Percentiles rank a stretch among this genome's conserved stretches.
phyloP scores from a whole-genome alignment of 2,888 invertebrate genomes.

The Nineta flava region DNA sequence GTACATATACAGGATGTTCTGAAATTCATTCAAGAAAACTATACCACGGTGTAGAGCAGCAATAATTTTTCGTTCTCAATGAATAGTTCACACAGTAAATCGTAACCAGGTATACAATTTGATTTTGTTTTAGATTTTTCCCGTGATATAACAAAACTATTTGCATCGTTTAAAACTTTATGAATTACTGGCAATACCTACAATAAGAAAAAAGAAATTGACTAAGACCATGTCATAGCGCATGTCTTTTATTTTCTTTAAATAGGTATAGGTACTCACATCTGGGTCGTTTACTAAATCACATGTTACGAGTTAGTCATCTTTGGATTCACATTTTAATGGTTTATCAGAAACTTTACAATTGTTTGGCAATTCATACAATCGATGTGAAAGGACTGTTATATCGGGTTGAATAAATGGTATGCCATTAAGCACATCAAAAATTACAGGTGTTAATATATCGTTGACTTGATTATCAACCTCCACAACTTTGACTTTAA shows the following conservation, averaged over 20 bases:
- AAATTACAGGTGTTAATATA: too few relatives aligned
- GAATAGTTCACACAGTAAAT: slow-evolving; percentile 20
- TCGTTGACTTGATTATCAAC: too few relatives aligned
- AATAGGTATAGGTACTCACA: slow-evolving; percentile 25
- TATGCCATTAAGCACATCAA: slow-evolving; percentile 46
- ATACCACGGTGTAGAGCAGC: too few relatives aligned
- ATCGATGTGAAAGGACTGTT: slow-evolving; percentile 35
- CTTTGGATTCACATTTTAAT: slow-evolving; percentile 22
- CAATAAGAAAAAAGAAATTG: neutral
- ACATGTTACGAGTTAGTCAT: slow-evolving; percentile 15
- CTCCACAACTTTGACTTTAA: too few relatives aligned
- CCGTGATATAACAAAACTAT: slow-evolving; percentile 21
- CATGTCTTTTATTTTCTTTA: neutral
- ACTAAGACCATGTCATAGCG: neutral
- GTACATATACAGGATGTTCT: slow-evolving; percentile 7
- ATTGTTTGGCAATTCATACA: slow-evolving; percentile 30
- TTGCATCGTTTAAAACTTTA: slow-evolving; percentile 25
- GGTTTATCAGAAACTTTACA: slow-evolving; percentile 46
- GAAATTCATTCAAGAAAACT: too few relatives aligned
- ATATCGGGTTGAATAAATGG: slow-evolving; percentile 54
- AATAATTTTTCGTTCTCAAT: slow-evolving; percentile 19
- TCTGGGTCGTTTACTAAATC: slow-evolving; percentile 33
- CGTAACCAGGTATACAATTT: slow-evolving; percentile 18
- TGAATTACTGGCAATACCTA: slow-evolving; percentile 27
- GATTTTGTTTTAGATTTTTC: slow-evolving; percentile 15